These are phyloP conservation scores for Hepsetus odoe DNA, from an alignment of 2,113 vertebrate species.

Conservation along the genomic window DNA sequence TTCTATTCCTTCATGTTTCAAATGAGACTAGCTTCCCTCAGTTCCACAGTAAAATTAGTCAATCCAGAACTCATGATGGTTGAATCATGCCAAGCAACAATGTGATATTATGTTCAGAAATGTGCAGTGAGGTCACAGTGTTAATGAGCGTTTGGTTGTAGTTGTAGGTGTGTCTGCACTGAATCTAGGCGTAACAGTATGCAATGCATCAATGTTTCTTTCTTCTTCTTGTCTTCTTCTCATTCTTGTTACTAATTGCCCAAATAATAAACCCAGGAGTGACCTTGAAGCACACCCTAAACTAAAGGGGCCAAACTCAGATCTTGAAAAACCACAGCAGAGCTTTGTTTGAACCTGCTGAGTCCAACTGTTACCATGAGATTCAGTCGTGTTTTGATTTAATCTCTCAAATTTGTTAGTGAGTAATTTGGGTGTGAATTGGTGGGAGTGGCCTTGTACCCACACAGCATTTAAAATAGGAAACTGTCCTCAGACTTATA, in stretches of 20 bases:
- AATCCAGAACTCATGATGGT: neutral
- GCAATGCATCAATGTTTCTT: neutral
- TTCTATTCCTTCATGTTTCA: no score
- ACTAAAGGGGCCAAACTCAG: neutral
- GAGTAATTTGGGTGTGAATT: no score
- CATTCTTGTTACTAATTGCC: constrained; percentile 11
- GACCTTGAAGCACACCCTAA: constrained; percentile 1
- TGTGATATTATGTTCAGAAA: no score
- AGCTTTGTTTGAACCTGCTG: neutral
- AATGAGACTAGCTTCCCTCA: neutral
- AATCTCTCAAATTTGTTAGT: neutral
- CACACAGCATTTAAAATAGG: no score
- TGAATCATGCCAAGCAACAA: neutral
- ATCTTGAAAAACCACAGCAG: neutral
- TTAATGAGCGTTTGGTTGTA: neutral
- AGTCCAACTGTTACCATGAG: neutral
- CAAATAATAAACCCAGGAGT: neutral
- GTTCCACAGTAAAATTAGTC: neutral
- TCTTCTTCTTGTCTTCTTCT: constrained; percentile 16
- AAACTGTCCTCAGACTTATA: no score
- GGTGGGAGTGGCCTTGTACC: no score
- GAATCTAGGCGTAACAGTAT: neutral
- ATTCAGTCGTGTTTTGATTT: neutral
- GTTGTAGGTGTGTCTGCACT: constrained; percentile 11
- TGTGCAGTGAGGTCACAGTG: no score